phyloP scores from a whole-genome alignment of 1,140 invertebrate species.

The silkworm (Bombyx mori) region ASM3026992v2 NC_085109.1:2918001-2918500 shows the following conservation, averaged over 20 bases:
- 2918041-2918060: too few relatives aligned
- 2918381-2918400: too few relatives aligned
- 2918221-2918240: constrained; percentile 62
- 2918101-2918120: neutral
- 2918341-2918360: neutral
- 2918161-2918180: constrained; percentile 32
- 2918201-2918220: constrained; percentile 51
- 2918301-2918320: neutral
- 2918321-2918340: neutral
- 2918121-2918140: neutral
- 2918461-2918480: too few relatives aligned
- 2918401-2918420: too few relatives aligned
- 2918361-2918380: too few relatives aligned
- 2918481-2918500: too few relatives aligned
- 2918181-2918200: constrained; percentile 36
- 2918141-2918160: neutral
- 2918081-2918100: neutral
- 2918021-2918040: too few relatives aligned
- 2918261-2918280: constrained; percentile 64
- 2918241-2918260: constrained; percentile 56
- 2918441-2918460: too few relatives aligned
- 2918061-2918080: neutral
- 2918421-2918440: too few relatives aligned
- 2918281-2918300: constrained; percentile 13
- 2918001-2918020: too few relatives aligned